These are phyloP conservation scores for Unio delphinus DNA, from an alignment of 2,888 invertebrate genomes.

Conservation along the genomic window DNA sequence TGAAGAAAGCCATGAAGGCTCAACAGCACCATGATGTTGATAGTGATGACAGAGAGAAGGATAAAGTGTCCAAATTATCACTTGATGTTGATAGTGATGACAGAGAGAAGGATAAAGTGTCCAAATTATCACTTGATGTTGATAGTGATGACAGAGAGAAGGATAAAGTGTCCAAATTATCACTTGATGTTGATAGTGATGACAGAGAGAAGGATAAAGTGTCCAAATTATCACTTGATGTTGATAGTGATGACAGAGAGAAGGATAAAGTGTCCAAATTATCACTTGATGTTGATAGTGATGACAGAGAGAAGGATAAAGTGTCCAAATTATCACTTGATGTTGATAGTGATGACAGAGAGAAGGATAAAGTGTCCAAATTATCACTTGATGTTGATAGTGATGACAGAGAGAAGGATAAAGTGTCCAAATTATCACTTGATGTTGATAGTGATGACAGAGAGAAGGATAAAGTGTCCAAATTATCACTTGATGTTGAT, in stretches of 20 bases:
- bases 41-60: too few species aligned
- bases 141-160: too few species aligned
- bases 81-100: too few species aligned
- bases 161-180: too few species aligned
- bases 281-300: too few species aligned
- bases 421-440: slow-evolving; percentile 25
- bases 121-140: slow-evolving; percentile 23
- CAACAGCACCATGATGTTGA: slow-evolving; percentile 64
- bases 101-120: slow-evolving; percentile 40
- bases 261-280: too few species aligned
- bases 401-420: slow-evolving; percentile 39
- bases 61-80: too few species aligned
- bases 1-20: slow-evolving; percentile 57
- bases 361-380: too few species aligned
- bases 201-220: slow-evolving; percentile 40
- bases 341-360: too few species aligned
- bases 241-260: too few species aligned
- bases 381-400: too few species aligned
- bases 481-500: slow-evolving; percentile 18
- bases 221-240: slow-evolving; percentile 23
- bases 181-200: too few species aligned
- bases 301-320: slow-evolving; percentile 38
- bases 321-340: slow-evolving; percentile 26
- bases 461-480: slow-evolving; percentile 41
- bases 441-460: slow-evolving; percentile 25